A percentile compares a stretch with the other conserved stretches of the same genome.
phyloP scores from a whole-genome alignment of 2,888 invertebrate species.

The Ferdinandea cuprea region DNA sequence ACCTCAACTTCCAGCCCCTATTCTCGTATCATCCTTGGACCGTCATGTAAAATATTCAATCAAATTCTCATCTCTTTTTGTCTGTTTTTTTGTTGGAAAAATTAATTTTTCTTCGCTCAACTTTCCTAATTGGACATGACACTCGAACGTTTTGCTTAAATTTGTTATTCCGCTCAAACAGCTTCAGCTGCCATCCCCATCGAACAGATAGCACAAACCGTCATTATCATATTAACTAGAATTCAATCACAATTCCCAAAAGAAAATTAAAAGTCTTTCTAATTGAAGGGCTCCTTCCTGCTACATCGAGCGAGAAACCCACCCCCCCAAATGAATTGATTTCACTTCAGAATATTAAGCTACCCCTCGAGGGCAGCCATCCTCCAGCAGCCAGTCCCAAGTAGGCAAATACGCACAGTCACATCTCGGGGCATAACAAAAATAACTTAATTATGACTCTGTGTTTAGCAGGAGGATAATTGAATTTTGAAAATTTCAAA shows the following conservation, averaged over 20 bases:
- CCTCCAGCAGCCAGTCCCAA: background rate
- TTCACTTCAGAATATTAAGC: conserved; percentile 17
- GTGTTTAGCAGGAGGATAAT: conserved; percentile 64
- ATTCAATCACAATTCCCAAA: conserved; percentile 48
- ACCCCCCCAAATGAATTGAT: conserved; percentile 36
- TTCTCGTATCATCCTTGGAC: background rate
- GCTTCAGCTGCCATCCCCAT: background rate
- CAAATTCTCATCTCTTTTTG: conserved; percentile 3
- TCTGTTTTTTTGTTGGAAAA: background rate
- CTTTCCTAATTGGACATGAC: conserved; percentile 50
- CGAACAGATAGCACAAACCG: conserved; percentile 8
- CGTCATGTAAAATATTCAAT: background rate
- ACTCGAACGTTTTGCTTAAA: conserved; percentile 43
- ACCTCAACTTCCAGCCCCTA: background rate
- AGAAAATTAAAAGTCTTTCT: conserved; percentile 46
- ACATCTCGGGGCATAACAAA: conserved; percentile 44
- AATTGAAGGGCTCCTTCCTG: conserved; percentile 27
- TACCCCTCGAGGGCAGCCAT: background rate
- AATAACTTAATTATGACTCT: conserved; percentile 68
- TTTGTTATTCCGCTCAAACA: conserved; percentile 18
- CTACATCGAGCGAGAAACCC: background rate
- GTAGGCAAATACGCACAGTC: conserved; percentile 42
- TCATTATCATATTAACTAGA: conserved; percentile 60
- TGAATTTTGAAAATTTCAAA: conserved; percentile 60
- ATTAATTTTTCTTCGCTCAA: conserved; percentile 29